Percentiles rank a stretch among this genome's conserved stretches.
These are phyloP conservation scores for Diploptera punctata DNA, from an alignment of 2,888 invertebrate species.

Conservation along the genomic window DNA sequence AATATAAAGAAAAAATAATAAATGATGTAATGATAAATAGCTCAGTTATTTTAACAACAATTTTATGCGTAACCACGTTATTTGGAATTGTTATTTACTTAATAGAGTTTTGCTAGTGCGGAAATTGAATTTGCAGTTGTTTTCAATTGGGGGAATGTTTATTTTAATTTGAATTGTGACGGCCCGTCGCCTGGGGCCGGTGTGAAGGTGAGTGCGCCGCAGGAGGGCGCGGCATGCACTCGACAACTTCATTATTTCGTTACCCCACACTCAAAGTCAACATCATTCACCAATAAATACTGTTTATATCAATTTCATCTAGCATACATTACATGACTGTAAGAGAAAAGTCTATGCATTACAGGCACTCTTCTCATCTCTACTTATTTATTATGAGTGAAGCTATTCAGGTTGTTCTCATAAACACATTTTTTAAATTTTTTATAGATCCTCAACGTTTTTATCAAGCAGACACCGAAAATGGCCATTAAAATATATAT, in stretches of 20 bases:
- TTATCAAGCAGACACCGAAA: too few relatives aligned
- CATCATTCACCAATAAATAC: too few relatives aligned
- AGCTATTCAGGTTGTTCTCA: too few relatives aligned
- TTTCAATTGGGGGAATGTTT: slow-evolving; percentile 24
- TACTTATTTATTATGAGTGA: too few relatives aligned
- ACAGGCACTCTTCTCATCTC: too few relatives aligned
- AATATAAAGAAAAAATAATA: background rate
- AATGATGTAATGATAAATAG: background rate
- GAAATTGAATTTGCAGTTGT: slow-evolving; percentile 23
- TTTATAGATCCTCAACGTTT: too few relatives aligned
- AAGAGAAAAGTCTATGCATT: too few relatives aligned
- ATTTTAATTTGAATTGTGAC: slow-evolving; percentile 30
- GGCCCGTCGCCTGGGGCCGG: slow-evolving; percentile 17
- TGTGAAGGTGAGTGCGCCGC: slow-evolving; percentile 29
- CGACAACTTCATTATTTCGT: slow-evolving; percentile 39
- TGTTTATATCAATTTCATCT: too few relatives aligned
- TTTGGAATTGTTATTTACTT: background rate
- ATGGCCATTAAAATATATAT: too few relatives aligned
- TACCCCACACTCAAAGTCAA: background rate
- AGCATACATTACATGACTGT: too few relatives aligned
- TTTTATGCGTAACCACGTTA: background rate
- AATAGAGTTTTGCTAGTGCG: background rate
- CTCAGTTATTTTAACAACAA: background rate
- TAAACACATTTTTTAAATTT: too few relatives aligned
- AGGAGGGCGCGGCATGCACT: slow-evolving; percentile 28